A percentile compares a stretch with the other conserved stretches of the same genome.
Conservation (phyloP, 1,140 invertebrate genomes). For the Diuraphis noxia region DNA sequence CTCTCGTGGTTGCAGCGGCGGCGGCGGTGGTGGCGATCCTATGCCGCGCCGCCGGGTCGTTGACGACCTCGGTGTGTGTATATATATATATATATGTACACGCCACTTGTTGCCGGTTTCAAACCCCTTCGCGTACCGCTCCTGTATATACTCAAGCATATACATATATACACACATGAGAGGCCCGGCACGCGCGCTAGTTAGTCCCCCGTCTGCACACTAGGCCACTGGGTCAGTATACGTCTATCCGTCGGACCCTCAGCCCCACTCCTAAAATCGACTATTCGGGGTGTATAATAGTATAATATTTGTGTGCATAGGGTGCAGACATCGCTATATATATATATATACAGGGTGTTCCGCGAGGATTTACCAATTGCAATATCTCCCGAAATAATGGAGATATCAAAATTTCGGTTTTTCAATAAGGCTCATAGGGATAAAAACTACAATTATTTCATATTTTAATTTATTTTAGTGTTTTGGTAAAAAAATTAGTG, state of each 20-base stretch:
- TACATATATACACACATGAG: background rate
- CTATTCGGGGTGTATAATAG: background rate
- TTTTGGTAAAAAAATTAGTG: too few species aligned
- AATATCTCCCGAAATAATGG: too few species aligned
- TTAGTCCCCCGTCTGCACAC: background rate
- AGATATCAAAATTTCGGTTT: too few species aligned
- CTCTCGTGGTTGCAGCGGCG: background rate
- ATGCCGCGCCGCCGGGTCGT: background rate
- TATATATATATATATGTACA: background rate
- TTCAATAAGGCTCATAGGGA: too few species aligned
- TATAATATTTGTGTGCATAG: background rate
- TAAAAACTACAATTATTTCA: too few species aligned
- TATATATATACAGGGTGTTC: background rate
- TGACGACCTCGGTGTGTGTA: background rate
- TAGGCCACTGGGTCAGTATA: constrained; percentile 47
- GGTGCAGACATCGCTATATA: background rate
- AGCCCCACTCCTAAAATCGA: background rate
- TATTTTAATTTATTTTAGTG: too few species aligned
- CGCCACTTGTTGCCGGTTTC: constrained; percentile 50
- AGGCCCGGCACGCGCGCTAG: background rate
- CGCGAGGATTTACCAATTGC: too few species aligned
- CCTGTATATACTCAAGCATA: background rate
- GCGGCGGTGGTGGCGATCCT: background rate
- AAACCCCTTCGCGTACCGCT: background rate
- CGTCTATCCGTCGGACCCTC: background rate